Evolutionary conservation across 2,113 vertebrate species (phyloP).

Genomic region (Bubo bubo): DNA sequence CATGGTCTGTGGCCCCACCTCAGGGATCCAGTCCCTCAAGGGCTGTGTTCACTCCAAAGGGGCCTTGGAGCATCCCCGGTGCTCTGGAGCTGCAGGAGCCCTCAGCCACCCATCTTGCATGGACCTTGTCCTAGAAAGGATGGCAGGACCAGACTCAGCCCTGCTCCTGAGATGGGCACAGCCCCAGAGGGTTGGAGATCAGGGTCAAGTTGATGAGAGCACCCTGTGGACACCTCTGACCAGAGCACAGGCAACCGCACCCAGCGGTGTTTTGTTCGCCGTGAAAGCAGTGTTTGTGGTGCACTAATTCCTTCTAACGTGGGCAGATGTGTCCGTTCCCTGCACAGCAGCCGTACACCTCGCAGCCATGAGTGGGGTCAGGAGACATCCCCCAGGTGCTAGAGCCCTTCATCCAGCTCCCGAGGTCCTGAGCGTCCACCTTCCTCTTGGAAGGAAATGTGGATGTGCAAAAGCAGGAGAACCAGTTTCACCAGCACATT

Average conservation of each 20-base stretch:
- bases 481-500: background rate
- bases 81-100: background rate
- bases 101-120: background rate
- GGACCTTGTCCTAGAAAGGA: background rate
- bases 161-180: background rate
- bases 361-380: too few species aligned
- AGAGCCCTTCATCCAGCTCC: background rate
- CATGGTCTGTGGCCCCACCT: background rate
- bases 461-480: background rate
- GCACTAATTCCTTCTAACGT: rapidly evolving
- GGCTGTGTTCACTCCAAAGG: background rate
- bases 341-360: background rate
- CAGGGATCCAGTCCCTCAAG: rapidly evolving
- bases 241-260: background rate
- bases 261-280: rapidly evolving
- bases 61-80: background rate
- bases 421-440: background rate
- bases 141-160: background rate
- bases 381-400: background rate
- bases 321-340: background rate
- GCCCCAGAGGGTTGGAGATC: background rate
- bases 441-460: background rate
- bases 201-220: rapidly evolving
- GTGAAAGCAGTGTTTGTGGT: background rate
- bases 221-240: background rate